Evolutionary conservation across 2,113 vertebrate species (phyloP).

Genomic region (Carollia perspicillata): DNA sequence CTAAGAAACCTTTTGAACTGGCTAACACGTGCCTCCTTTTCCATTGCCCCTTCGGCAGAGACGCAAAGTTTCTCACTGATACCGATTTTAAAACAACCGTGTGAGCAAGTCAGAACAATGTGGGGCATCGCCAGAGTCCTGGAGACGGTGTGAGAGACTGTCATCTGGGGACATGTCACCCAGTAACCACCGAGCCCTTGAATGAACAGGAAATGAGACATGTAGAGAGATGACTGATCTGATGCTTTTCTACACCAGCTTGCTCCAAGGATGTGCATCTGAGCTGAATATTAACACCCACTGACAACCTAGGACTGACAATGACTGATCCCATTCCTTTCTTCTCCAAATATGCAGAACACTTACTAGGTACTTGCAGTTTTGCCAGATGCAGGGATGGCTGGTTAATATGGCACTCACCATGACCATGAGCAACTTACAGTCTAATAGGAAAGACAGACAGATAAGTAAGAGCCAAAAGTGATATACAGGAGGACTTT

Average conservation of each 20-base stretch:
- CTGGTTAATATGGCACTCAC: background rate
- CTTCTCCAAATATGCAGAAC: background rate
- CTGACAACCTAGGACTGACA: background rate
- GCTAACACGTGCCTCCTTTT: conserved; percentile 33
- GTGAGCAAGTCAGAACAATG: conserved; percentile 31
- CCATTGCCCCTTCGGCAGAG: conserved; percentile 34
- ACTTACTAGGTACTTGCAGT: background rate
- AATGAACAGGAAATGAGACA: conserved; percentile 52
- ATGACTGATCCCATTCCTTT: background rate
- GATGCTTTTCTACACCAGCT: background rate
- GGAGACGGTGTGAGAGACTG: conserved; percentile 18
- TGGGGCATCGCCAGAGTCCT: background rate
- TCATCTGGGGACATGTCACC: background rate
- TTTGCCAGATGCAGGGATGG: background rate
- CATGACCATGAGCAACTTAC: background rate
- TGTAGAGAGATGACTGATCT: conserved; percentile 17
- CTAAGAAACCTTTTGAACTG: conserved; percentile 61
- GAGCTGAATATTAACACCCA: background rate
- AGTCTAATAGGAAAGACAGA: background rate
- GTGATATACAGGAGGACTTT: background rate
- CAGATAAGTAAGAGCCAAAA: background rate
- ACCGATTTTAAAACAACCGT: conserved; percentile 33
- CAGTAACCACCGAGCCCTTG: background rate
- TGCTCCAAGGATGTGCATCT: background rate
- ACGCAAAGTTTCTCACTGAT: conserved; percentile 43